Evolutionary conservation across 2,888 invertebrate genomes (phyloP), one percentile per base, ranked within the genome.

Genomic region (Congeria kusceri): DNA sequence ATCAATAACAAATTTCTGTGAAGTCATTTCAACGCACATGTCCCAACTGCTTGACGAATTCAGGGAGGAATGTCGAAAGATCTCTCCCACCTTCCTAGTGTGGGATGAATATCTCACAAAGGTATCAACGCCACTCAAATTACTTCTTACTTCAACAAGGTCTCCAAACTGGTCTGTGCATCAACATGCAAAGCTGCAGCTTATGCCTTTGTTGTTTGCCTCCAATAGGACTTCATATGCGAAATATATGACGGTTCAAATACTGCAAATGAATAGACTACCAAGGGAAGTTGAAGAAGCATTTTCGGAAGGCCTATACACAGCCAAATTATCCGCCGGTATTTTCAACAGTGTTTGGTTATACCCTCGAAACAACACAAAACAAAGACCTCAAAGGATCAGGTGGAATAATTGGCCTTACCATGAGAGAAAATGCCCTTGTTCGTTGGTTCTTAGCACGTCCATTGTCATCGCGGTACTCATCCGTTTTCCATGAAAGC

Each of bases 391-490:
- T 77, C 7, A 71, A 72, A 32, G 29, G 49, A 1, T 25, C 44
- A 27, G 67, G 62, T 27, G 67, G 57, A 18, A 72, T 77, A 18
- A 71, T 63, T n/a, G 66, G 71, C 3, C 63, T 77, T 7, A 77
- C 63, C 1, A 20, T 44, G 11, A 47, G 44, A 32, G 66, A 59
- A n/a, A 57, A 62, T 67, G 63, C 77, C 7, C 57, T 77, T n/a
- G 66, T 47, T 7, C 39, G 77, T 18, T 71, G 71, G 77, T 71
- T 77, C 47, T 28, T 66, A 11, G 61, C 77, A 15, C 59, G 71
- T 11, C 67, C 71, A 20, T n/a, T 77, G 11, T 29, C 70, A 3
- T 53, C 69, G 11, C 23, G 27, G 32, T 70, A 65, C 39, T 59
- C 70, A 9, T 59, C 64, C 47, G 11, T 1, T 9, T 70, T 70